Base-by-base conservation (phyloP, 2,888 invertebrate species). In the Nomada fucata region DNA sequence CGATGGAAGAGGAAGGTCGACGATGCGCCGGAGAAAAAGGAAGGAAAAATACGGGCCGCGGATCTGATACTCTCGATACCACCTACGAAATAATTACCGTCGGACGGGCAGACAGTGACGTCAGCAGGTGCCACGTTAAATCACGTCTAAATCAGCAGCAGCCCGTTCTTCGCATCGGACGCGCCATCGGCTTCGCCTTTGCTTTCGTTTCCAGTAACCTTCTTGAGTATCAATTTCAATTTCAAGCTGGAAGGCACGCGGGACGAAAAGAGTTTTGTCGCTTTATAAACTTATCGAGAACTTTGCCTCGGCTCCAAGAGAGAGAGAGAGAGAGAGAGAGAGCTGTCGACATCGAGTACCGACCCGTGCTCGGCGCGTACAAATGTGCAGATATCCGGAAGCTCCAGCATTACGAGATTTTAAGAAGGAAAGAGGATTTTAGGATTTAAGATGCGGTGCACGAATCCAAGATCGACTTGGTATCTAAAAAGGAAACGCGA, bases 41-140 rank as follows among this genome's bases (percentile, higher is more conserved):
- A 36, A 42, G 63, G 36, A 52, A 47, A 69, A 50, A 53, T 23
- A 42, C 29, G 42, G 29, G 26, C 42, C 15, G 20, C 20, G 29
- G 47, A 53, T 64, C 55, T 53, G 55, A 29, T 63, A 53, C 50
- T 63, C 9, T 13, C 36, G 59, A 59, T 79, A 76, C 10, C 47
- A 42, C 1, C 20, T 55, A 55, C 55, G n/a, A 69, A 73, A 79
- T 72, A 76, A 79, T 79, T 79, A 72, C 10, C 44, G 50, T 0
- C 18, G 70, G 47, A 68, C 36, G 47, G 53, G 47, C 71, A 64
- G 55, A 79, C 74, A 59, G 53, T 65, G 63, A 72, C 76, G 68
- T 71, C 52, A 71, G 63, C 61, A 26, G 26, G 50, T 75, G 29
- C 50, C 20, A 2, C 20, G 59, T 50, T 36, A 36, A 36, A 36